phyloP scores from a whole-genome alignment of 2,113 vertebrate species.

The Geothlypis trichas region DNA sequence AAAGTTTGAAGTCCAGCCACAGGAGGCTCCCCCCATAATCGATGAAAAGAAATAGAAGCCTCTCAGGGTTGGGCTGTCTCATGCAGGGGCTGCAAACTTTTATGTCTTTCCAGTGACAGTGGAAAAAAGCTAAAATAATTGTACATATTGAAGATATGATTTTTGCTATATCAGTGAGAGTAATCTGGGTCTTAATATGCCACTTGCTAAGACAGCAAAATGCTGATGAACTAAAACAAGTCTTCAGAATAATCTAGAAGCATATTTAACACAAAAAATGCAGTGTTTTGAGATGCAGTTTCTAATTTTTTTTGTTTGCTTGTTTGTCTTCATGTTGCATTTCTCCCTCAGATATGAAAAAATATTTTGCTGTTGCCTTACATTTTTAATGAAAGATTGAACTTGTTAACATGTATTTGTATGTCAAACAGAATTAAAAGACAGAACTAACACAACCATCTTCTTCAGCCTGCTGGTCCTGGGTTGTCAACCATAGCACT shows the following conservation, averaged over 20 bases:
- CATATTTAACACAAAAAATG: not conserved
- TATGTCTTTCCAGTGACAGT: not conserved
- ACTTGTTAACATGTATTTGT: not conserved
- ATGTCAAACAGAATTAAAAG: not conserved
- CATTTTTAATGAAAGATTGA: not conserved
- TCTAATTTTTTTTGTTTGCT: not conserved
- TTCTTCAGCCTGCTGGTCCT: not conserved
- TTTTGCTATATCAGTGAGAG: not conserved
- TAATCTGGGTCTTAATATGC: not conserved
- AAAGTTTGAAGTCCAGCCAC: not conserved
- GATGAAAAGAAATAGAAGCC: not conserved
- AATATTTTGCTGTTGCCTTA: not conserved
- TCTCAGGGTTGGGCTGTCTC: not conserved
- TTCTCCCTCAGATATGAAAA: not conserved
- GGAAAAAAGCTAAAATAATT: not conserved
- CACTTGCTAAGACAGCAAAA: not conserved
- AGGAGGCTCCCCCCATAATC: not conserved
- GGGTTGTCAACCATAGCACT: not conserved
- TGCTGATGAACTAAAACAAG: not conserved
- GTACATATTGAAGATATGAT: not conserved
- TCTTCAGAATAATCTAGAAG: not conserved
- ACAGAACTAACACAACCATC: not conserved
- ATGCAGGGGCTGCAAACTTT: not conserved
- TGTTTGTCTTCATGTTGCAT: not conserved
- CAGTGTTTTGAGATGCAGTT: not conserved